Evolutionary conservation across 2,888 invertebrate species (phyloP).

Genomic region (Carcina quercana): DNA sequence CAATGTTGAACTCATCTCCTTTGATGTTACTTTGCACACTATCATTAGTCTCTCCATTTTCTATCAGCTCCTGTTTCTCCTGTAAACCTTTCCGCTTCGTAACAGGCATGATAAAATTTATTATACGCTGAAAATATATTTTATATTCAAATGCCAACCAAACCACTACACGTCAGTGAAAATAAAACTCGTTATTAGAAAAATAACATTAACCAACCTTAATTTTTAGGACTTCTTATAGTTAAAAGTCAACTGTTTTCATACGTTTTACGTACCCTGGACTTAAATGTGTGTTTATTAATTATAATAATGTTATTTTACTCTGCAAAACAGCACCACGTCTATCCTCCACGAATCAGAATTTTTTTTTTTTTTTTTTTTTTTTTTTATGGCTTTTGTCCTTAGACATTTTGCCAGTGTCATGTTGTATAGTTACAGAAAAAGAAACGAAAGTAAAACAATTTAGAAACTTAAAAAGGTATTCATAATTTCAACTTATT

Average conservation of each 20-base stretch:
- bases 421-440: no score
- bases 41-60: conserved; percentile 47
- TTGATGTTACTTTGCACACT: conserved; percentile 67
- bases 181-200: conserved; percentile 13
- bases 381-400: no score
- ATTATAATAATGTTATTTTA: background rate
- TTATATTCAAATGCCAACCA: conserved; percentile 26
- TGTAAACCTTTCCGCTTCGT: conserved; percentile 55
- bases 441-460: no score
- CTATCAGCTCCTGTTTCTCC: conserved; percentile 56
- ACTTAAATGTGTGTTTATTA: no score
- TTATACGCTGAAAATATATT: conserved; percentile 42
- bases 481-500: no score
- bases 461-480: no score
- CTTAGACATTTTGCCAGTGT: no score
- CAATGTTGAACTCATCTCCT: conserved; percentile 88
- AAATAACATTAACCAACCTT: conserved; percentile 35
- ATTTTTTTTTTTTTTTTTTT: no score
- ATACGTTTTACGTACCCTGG: no score
- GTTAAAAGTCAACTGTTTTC: background rate
- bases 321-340: no score
- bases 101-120: conserved; percentile 49
- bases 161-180: conserved; percentile 50
- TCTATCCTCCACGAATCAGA: no score
- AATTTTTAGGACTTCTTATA: conserved; percentile 47